Evolutionary conservation across 2,888 invertebrate species (phyloP), one percentile per base, ranked within the genome.

Genomic region (Calliphora vomitoria): DNA sequence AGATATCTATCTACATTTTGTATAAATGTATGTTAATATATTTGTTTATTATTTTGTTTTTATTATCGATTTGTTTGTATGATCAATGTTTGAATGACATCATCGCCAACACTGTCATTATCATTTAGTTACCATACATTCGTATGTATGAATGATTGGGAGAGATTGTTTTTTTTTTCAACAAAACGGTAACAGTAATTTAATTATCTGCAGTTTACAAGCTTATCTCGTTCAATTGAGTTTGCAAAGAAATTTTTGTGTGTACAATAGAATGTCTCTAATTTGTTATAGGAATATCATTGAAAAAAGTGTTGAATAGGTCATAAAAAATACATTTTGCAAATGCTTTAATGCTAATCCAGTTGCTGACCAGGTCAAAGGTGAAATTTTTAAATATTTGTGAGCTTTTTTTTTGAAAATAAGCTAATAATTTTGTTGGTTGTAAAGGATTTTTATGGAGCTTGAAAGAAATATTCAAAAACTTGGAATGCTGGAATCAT

Each of bases 51-150:
- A n/a, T 31, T 60, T 47, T 35, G 62, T 75, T 53, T 55, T 76
- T 72, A 72, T 76, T 72, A 72, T 78, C 44, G 60, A 78, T 78
- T 64, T 71, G 15, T 79, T 72, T 78, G 71, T 71, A 55, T 58
- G 84, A 78, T 83, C 75, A 68, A 50, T 60, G n/a, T 69, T 35
- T 53, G 25, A 71, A 81, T 83, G 83, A 83, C 83, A 83, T 83
- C 83, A 83, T 78, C 83, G 47, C 55, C 31, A 53, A 10, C 47
- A 44, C 53, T 50, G 68, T 69, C 69, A 76, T 53, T 58, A 71
- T 41, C 62, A 69, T 71, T 74, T 72, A 20, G 31, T 38, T 35
- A 58, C 58, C 69, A 20, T n/a, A n/a, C 35, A 35, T 18, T 18
- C 47, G 31, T 25, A 25, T 55, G 31, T 25, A 15, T 55, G 55